phyloP scores from a whole-genome alignment of 2,797 vertebrate species.

The Pitangus sulphuratus region DNA sequence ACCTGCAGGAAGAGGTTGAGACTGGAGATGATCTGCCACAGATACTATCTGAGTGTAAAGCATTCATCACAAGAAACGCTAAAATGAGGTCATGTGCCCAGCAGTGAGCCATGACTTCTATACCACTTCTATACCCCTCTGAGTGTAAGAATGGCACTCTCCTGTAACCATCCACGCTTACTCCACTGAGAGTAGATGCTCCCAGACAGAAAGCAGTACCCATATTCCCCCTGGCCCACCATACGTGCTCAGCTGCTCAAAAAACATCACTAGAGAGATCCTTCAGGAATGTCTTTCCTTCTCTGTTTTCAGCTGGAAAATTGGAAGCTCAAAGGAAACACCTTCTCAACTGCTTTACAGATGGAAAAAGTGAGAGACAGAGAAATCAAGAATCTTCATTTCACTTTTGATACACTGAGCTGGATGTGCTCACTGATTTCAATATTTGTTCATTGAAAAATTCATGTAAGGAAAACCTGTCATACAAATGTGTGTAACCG shows the following conservation, averaged over 20 bases:
- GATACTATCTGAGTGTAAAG: not conserved
- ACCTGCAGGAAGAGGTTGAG: not conserved
- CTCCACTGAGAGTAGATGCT: not conserved
- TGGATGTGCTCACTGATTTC: not conserved
- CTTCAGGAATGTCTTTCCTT: not conserved
- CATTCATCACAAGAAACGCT: not conserved
- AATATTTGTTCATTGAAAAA: not conserved
- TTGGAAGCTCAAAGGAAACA: not conserved
- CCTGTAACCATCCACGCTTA: fast-evolving
- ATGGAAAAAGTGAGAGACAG: not conserved
- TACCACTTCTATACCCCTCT: not conserved
- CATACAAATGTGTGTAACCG: not conserved
- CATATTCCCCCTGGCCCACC: not conserved
- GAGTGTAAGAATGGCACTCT: not conserved
- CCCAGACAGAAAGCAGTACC: not conserved
- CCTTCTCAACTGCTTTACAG: not conserved
- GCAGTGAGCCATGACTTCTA: not conserved
- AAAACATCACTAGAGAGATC: not conserved
- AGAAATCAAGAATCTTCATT: not conserved
- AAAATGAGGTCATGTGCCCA: not conserved
- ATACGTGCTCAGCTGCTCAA: not conserved
- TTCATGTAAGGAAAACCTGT: not conserved
- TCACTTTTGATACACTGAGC: not conserved
- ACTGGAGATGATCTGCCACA: not conserved
- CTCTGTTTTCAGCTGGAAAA: not conserved